Base-by-base conservation (phyloP, 2,888 invertebrate genomes). In the Leptura quadrifasciata region DNA sequence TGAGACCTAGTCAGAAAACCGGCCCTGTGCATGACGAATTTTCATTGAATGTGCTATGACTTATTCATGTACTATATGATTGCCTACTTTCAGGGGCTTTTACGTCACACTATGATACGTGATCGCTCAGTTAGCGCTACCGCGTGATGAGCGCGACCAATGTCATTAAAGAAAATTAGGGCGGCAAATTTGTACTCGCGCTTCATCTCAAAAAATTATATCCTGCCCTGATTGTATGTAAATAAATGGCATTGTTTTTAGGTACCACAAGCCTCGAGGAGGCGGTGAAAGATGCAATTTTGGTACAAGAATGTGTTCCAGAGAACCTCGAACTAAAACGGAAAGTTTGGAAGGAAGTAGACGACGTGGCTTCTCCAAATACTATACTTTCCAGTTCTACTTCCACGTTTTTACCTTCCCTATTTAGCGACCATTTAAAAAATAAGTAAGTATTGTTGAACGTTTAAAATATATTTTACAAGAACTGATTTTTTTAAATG, bases 261-360 rank as follows among this genome's bases (percentile, higher is more conserved):
- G 94, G 94, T 8, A 92, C 93, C 0, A 92, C 91, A 0, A 93
- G 92, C 82, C 88, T 98, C 69, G 92, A 91, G 52, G 93, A 94
- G 20, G 92, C 94, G 35, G 93, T 95, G 0, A 93, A 94, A 85
- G 94, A 92, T 76, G 95, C 97, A 0, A 90, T 94, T 68, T 93
- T 97, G 80, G 92, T 98, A 47, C 96, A 98, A 90, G 98, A 99
- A 91, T 98, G 98, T 88, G 95, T 98, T 0, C 97, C 98, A 1
- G 98, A 99, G 90, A 93, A 93, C 80, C 88, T 98, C 27, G 94
- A 96, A 0, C 88, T 98, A 83, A 98, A 99, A 87, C 92, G 92
- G 78, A 93, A 94, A 85, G 92, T 98, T 8, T 98, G 94, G 88
- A 90, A 90, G 73, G 91, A 95, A 76, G 89, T 98, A 60, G 98